Evolutionary conservation across 2,113 vertebrate species (phyloP), one percentile per base, ranked within the genome.

Genomic region (Mastomys coucha): DNA sequence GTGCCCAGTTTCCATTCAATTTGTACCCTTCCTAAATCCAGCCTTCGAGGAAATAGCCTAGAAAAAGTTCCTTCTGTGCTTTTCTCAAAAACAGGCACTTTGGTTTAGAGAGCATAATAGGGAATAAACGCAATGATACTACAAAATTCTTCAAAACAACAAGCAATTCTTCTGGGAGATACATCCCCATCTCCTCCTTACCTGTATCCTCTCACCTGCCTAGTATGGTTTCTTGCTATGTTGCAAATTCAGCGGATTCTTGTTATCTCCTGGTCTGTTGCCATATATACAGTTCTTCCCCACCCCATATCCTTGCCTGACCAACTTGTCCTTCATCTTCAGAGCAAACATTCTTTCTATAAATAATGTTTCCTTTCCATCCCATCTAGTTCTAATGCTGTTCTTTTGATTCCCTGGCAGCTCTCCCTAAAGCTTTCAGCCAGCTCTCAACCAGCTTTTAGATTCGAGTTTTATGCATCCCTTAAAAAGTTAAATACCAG

Each of bases 351-450:
- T 58, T 69, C 22, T 22, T 51, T 94, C 31, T 33, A 53, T 72
- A 39, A 28, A 36, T 36, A 72, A 4, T 0, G 14, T 17, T 31
- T n/a, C 9, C 1, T 78, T 67, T 7, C 36, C 8, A 0, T 7
- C 7, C 63, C 3, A 36, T 13, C 12, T 33, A 13, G 5, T 2
- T 9, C 72, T 36, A 2, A n/a, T 2, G 5, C 20, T 78, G 13
- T 19, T 33, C 22, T 58, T 36, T n/a, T 28, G 26, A 4, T 14
- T 70, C 33, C 58, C n/a, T 13, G 0, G 14, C 26, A 70, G 19
- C 11, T 70, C 26, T 53, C 89, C 60, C 5, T n/a, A n/a, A n/a
- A n/a, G n/a, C n/a, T n/a, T n/a, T n/a, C n/a, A n/a, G n/a, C n/a
- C 12, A 3, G 2, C 33, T 10, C 33, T n/a, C 56, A 36, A 20